Percentiles rank a stretch among this genome's conserved stretches.
Evolutionary conservation across 2,888 invertebrate species (phyloP).

Genomic region (Sinodicranocentrus sp.): DNA sequence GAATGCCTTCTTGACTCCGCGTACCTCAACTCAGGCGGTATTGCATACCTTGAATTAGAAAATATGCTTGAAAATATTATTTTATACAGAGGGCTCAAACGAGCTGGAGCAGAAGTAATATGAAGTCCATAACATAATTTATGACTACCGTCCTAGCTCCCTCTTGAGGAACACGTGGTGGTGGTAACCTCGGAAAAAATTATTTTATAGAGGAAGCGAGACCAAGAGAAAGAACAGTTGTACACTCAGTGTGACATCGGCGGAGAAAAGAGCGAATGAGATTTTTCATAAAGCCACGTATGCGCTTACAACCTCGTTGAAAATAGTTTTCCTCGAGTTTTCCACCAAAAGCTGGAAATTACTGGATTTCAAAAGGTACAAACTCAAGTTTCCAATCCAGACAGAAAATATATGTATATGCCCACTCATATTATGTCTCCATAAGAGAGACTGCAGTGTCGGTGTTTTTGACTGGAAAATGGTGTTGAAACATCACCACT

Average conservation of each 20-base stretch:
- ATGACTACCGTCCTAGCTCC: conserved; percentile 39
- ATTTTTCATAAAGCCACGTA: too few species aligned
- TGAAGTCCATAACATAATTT: conserved; percentile 68
- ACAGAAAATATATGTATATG: neutral
- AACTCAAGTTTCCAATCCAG: conserved; percentile 1
- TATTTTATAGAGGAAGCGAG: too few species aligned
- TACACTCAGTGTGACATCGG: too few species aligned
- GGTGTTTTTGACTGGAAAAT: conserved; percentile 40
- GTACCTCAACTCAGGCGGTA: neutral
- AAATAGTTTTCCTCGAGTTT: neutral
- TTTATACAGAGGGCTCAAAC: conserved; percentile 31
- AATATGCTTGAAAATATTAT: conserved; percentile 39
- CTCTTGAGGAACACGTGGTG: conserved; percentile 50
- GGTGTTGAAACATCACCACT: conserved; percentile 52
- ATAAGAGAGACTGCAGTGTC: neutral
- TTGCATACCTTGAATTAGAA: conserved; percentile 35
- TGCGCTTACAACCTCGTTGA: neutral
- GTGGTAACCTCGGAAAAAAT: too few species aligned
- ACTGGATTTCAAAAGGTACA: too few species aligned
- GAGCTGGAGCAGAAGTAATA: conserved; percentile 58
- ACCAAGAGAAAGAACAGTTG: too few species aligned
- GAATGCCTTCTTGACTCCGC: conserved; percentile 38
- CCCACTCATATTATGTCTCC: too few species aligned
- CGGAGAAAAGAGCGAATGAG: too few species aligned
- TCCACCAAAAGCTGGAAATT: neutral